These are phyloP conservation scores for Hemicordylus capensis DNA, from an alignment of 2,113 vertebrate species.

Conservation along the genomic window DNA sequence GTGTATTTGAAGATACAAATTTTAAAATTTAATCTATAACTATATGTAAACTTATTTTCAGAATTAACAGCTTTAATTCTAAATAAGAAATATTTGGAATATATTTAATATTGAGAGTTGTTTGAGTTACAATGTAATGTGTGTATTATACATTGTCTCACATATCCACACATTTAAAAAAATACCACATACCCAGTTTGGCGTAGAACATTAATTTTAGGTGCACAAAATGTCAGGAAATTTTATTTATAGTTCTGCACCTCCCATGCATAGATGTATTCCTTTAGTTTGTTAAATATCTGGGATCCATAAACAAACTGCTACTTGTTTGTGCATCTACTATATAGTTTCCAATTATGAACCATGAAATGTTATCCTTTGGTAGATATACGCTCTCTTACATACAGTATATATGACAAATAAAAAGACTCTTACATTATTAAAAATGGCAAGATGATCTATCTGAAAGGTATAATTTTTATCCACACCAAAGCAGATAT, in stretches of 20 bases:
- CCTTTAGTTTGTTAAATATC: constrained; percentile 60
- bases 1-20: constrained; percentile 55
- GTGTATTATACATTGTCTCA: constrained; percentile 3
- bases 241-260: constrained; percentile 66
- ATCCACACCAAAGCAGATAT: constrained; percentile 70
- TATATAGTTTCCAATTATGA: constrained; percentile 69
- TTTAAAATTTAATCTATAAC: constrained; percentile 49
- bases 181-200: constrained; percentile 39
- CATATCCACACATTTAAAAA: constrained; percentile 39
- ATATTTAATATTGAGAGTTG: constrained; percentile 56
- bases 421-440: constrained; percentile 42
- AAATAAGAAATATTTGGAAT: constrained; percentile 66
- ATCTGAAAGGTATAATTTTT: constrained; percentile 68
- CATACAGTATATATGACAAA: constrained; percentile 70
- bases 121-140: constrained; percentile 57
- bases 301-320: constrained; percentile 66
- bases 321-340: constrained; percentile 69
- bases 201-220: constrained; percentile 63
- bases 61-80: constrained; percentile 46
- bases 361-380: constrained; percentile 73
- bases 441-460: constrained; percentile 64
- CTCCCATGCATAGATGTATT: constrained; percentile 73
- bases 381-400: constrained; percentile 72
- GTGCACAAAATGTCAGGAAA: constrained; percentile 55
- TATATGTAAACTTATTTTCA: constrained; percentile 58